Conservation (phyloP, 2,113 vertebrate species). For the Athene noctua region DNA sequence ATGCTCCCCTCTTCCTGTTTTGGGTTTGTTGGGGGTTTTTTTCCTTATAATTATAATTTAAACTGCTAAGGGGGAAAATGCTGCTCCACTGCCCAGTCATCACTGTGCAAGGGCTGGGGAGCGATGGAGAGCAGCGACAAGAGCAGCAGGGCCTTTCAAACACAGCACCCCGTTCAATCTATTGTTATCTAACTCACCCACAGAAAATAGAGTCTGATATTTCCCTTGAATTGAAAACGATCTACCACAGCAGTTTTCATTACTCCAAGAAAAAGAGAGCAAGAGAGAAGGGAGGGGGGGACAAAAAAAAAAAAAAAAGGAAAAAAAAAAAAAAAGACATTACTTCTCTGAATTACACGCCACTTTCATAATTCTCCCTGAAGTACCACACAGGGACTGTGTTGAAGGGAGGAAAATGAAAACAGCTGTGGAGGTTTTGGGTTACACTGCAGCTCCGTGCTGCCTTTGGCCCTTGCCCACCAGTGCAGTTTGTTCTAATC, state of each 20-base stretch:
- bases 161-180: neutral
- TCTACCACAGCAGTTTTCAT: slow-evolving; percentile 71
- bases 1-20: neutral
- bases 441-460: slow-evolving; percentile 74
- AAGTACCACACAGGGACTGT: slow-evolving; percentile 78
- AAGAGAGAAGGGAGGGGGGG: neutral
- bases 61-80: neutral
- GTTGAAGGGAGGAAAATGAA: slow-evolving; percentile 81
- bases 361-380: slow-evolving; percentile 73
- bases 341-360: slow-evolving; percentile 75
- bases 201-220: slow-evolving; percentile 23
- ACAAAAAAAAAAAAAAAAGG: too few species aligned
- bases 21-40: neutral
- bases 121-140: fast-evolving
- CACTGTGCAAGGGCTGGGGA: neutral
- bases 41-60: neutral
- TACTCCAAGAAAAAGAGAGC: slow-evolving; percentile 58
- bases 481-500: slow-evolving; percentile 76
- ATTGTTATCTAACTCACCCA: slow-evolving; percentile 28
- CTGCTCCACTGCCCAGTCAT: neutral
- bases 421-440: slow-evolving; percentile 84
- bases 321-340: slow-evolving; percentile 40
- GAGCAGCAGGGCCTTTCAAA: neutral
- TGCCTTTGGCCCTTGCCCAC: slow-evolving; percentile 78
- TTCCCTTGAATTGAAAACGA: slow-evolving; percentile 59